Percentiles rank a stretch among this genome's conserved stretches.
Conservation (phyloP, 2,888 invertebrate species). For the Eretmocerus hayati region DNA sequence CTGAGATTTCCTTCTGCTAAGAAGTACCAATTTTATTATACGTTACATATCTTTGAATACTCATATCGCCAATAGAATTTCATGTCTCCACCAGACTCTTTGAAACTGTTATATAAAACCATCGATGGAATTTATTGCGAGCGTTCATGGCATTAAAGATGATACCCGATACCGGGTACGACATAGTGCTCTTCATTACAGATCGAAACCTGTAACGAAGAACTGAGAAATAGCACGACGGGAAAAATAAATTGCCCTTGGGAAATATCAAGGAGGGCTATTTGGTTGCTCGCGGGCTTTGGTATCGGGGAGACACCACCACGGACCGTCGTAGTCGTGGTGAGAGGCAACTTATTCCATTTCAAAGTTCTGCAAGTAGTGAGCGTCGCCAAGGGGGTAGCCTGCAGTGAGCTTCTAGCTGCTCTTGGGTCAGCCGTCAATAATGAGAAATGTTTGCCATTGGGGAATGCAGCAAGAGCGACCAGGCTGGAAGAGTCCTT, state of each 20-base stretch:
- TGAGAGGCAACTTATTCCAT: conserved; percentile 34
- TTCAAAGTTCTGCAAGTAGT: conserved; percentile 31
- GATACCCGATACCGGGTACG: too few species aligned
- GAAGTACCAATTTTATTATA: too few species aligned
- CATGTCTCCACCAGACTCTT: too few species aligned
- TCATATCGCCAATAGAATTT: too few species aligned
- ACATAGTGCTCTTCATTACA: too few species aligned
- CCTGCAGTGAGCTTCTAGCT: neutral
- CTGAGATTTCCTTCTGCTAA: too few species aligned
- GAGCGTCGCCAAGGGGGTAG: conserved; percentile 8
- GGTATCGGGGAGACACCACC: conserved; percentile 16
- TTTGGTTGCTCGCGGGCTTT: conserved; percentile 5
- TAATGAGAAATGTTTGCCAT: conserved; percentile 37
- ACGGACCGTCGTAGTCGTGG: too few species aligned
- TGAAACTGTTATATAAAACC: too few species aligned
- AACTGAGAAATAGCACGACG: neutral
- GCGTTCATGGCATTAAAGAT: too few species aligned
- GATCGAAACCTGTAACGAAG: too few species aligned
- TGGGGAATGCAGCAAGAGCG: conserved; percentile 26
- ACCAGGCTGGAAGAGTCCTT: conserved; percentile 12
- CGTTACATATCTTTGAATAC: too few species aligned
- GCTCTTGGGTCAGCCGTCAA: conserved; percentile 35
- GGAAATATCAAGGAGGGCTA: conserved; percentile 22
- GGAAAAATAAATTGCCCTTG: conserved; percentile 17
- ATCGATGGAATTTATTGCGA: too few species aligned